phyloP scores from a whole-genome alignment of 2,113 vertebrate species.

The Varanus komodoensis region DNA sequence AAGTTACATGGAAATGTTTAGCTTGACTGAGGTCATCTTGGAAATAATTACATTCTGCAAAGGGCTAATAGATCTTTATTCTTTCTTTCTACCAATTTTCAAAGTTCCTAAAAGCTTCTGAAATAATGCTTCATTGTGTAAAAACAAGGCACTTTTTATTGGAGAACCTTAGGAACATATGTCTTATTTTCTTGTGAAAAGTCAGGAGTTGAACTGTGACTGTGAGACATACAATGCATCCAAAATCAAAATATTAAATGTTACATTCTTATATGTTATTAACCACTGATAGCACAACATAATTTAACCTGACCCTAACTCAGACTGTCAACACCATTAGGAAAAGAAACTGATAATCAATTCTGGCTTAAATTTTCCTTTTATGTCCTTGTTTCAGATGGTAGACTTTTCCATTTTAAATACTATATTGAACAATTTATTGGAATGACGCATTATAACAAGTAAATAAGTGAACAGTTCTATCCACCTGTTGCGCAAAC shows the following conservation, averaged over 20 bases:
- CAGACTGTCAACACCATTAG: background rate
- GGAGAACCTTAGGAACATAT: background rate
- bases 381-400: background rate
- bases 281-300: background rate
- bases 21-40: constrained; percentile 21
- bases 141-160: background rate
- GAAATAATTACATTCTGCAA: constrained; percentile 17
- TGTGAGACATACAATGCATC: background rate
- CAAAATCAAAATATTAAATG: background rate
- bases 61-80: constrained; percentile 29
- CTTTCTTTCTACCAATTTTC: constrained; percentile 17
- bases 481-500: no score
- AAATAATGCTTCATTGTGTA: constrained; percentile 18
- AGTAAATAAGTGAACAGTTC: background rate
- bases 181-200: constrained; percentile 27
- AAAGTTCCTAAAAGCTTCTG: constrained; percentile 6
- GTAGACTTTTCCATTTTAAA: background rate
- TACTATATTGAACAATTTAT: no score
- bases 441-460: background rate
- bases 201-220: background rate
- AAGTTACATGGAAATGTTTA: constrained; percentile 19
- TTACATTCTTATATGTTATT: constrained; percentile 2
- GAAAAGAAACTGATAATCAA: background rate
- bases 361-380: background rate
- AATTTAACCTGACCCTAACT: background rate